A percentile compares a stretch with the other conserved stretches of the same genome.
Conservation (phyloP, 2,113 vertebrate genomes). For the Scatophagus argus region DNA sequence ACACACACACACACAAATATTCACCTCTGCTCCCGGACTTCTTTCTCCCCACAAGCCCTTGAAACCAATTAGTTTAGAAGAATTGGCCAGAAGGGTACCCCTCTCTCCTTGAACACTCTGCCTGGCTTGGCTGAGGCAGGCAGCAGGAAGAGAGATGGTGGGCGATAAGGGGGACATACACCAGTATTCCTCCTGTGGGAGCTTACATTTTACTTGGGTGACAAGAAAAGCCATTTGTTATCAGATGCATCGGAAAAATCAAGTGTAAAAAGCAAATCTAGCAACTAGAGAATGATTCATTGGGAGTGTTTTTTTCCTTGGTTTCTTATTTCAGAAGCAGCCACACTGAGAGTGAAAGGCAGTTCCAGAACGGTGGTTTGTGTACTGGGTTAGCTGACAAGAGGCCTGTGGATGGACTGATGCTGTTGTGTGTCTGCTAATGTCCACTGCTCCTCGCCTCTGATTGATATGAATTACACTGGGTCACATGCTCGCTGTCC, state of each 20-base stretch:
- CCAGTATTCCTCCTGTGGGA: constrained; percentile 27
- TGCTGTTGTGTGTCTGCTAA: constrained; percentile 40
- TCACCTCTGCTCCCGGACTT: constrained; percentile 30
- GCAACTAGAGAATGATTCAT: background rate
- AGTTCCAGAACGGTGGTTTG: constrained; percentile 44
- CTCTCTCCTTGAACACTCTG: constrained; percentile 16
- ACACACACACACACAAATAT: constrained; percentile 28
- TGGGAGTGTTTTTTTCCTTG: background rate
- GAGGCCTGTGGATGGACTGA: constrained; percentile 14
- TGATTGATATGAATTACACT: constrained; percentile 48
- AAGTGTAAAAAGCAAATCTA: background rate
- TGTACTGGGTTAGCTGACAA: constrained; percentile 10
- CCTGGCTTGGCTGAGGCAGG: constrained; percentile 27
- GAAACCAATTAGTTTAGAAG: constrained; percentile 42
- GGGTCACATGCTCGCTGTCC: constrained; percentile 48
- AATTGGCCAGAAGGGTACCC: constrained; percentile 31
- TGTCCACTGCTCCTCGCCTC: constrained; percentile 35
- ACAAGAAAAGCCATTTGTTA: constrained; percentile 41
- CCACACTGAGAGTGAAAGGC: background rate
- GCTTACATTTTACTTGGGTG: constrained; percentile 31
- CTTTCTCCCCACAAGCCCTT: constrained; percentile 36
- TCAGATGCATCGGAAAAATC: constrained; percentile 1
- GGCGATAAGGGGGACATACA: constrained; percentile 31
- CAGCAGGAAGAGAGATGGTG: constrained; percentile 42
- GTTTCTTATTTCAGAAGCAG: constrained; percentile 28